Evolutionary conservation across 1,140 invertebrate genomes (phyloP).

Genomic region (Mactra quadrangularis): DNA sequence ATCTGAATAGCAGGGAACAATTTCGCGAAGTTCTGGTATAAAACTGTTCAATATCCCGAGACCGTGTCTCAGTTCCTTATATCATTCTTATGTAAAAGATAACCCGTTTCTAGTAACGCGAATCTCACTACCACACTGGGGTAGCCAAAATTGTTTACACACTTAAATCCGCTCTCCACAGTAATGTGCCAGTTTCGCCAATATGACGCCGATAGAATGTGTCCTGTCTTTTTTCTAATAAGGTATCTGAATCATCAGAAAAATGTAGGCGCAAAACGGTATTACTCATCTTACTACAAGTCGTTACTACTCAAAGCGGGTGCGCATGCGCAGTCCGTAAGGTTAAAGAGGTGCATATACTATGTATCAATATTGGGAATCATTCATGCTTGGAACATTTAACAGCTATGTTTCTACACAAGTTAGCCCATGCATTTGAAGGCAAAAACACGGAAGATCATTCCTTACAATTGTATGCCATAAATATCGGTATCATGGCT

Average conservation of each 20-base stretch:
- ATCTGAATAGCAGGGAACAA: neutral
- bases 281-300: too few species aligned
- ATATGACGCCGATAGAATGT: constrained; percentile 12
- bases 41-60: constrained; percentile 12
- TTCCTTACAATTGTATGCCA: too few species aligned
- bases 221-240: constrained; percentile 2
- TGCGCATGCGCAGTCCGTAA: too few species aligned
- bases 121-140: neutral
- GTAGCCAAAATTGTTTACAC: constrained; percentile 18
- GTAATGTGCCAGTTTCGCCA: constrained; percentile 8
- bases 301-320: too few species aligned
- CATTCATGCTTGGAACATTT: too few species aligned
- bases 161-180: constrained; percentile 4
- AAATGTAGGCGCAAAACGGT: neutral
- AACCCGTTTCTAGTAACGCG: neutral
- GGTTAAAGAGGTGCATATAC: too few species aligned
- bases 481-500: too few species aligned
- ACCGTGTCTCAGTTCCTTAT: constrained; percentile 1
- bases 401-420: too few species aligned
- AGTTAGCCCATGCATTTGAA: too few species aligned
- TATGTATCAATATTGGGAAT: too few species aligned
- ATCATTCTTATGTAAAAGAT: neutral
- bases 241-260: neutral
- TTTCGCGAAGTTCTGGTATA: neutral
- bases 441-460: too few species aligned